Conservation (phyloP, 2,113 vertebrate species). For the Coryphaenoides rupestris region DNA sequence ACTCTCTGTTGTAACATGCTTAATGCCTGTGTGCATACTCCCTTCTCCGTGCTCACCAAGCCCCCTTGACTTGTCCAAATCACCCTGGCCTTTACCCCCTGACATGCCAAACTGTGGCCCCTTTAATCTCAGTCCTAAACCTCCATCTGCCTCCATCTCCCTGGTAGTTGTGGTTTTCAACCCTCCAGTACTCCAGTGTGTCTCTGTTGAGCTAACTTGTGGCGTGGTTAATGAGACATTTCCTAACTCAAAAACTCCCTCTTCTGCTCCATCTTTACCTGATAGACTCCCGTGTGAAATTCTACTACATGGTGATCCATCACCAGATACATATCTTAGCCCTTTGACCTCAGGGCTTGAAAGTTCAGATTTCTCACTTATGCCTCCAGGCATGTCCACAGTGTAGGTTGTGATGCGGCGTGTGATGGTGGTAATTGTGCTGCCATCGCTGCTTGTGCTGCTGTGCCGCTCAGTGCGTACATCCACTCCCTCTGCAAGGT, state of each 20-base stretch:
- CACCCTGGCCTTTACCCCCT: slow-evolving; percentile 29
- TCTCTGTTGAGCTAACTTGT: slow-evolving; percentile 54
- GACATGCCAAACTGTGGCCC: slow-evolving; percentile 52
- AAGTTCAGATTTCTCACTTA: slow-evolving; percentile 73
- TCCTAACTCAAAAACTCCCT: slow-evolving; percentile 57
- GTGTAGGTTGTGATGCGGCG: slow-evolving; percentile 90
- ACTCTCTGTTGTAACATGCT: slow-evolving; percentile 29
- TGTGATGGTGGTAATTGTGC: slow-evolving; percentile 85
- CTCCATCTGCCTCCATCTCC: slow-evolving; percentile 52
- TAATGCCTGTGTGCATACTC: slow-evolving; percentile 42
- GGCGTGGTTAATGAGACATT: slow-evolving; percentile 56
- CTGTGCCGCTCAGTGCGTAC: slow-evolving; percentile 82
- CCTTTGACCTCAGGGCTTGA: slow-evolving; percentile 77
- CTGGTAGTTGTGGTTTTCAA: slow-evolving; percentile 47
- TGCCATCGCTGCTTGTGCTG: slow-evolving; percentile 82
- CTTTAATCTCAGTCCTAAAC: slow-evolving; percentile 53
- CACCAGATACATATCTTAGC: slow-evolving; percentile 69
- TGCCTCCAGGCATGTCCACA: slow-evolving; percentile 79
- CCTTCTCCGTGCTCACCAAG: slow-evolving; percentile 41
- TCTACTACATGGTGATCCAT: slow-evolving; percentile 55
- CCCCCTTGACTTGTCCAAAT: slow-evolving; percentile 40
- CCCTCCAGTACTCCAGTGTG: slow-evolving; percentile 48
- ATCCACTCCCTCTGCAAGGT: slow-evolving; percentile 77
- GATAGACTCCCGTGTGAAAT: slow-evolving; percentile 56
- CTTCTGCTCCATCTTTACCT: slow-evolving; percentile 56